Conservation (phyloP, 2,797 vertebrate genomes). For the Acipenser transmontanus region DNA sequence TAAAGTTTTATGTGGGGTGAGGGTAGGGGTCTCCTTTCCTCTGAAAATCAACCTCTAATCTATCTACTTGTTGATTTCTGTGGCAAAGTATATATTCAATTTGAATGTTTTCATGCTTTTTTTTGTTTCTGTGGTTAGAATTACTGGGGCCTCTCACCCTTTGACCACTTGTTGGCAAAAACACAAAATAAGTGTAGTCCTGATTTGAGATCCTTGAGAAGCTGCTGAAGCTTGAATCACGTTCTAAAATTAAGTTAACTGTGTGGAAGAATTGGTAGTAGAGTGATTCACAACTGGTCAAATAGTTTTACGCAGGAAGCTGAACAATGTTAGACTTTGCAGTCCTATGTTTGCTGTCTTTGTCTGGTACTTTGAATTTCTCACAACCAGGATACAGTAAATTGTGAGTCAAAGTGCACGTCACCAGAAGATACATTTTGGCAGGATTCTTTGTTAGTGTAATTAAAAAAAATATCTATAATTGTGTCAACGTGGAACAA, state of each 20-base stretch:
- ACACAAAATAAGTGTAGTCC: no score
- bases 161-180: no score
- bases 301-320: slow-evolving; percentile 34
- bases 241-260: slow-evolving; percentile 21
- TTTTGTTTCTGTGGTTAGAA: no score
- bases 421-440: slow-evolving; percentile 6
- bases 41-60: no score
- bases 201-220: no score
- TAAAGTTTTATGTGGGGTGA: no score
- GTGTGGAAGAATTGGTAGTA: slow-evolving; percentile 12
- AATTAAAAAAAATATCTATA: neutral
- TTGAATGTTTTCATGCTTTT: no score
- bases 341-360: slow-evolving; percentile 37
- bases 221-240: no score
- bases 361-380: slow-evolving; percentile 19
- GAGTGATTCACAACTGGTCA: slow-evolving; percentile 24
- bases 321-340: slow-evolving; percentile 44
- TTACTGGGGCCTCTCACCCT: no score
- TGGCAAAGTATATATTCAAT: no score
- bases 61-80: no score
- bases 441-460: neutral
- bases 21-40: no score
- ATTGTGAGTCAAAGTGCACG: slow-evolving; percentile 12
- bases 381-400: slow-evolving; percentile 4
- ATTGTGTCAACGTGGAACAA: neutral